Conservation (phyloP, 2,113 vertebrate genomes). For the Tychaedon coryphoeus region DNA sequence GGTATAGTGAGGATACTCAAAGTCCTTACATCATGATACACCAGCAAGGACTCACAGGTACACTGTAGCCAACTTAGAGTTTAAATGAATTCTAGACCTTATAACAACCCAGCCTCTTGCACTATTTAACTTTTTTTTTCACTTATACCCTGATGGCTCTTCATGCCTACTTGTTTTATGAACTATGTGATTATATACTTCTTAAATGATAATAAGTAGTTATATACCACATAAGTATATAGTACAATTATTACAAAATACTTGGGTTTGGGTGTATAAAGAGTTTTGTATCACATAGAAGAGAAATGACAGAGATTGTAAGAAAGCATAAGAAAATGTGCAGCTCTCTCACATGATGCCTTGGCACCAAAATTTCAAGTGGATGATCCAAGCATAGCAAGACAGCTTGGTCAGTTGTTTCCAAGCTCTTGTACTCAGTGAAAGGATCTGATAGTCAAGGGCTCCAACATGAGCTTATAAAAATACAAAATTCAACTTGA, state of each 20-base stretch:
- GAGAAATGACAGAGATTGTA: not conserved
- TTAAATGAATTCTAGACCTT: conserved; percentile 54
- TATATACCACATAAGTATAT: not conserved
- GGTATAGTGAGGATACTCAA: not conserved
- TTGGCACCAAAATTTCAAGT: not conserved
- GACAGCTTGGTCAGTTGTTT: not conserved
- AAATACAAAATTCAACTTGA: not conserved
- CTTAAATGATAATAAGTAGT: not conserved
- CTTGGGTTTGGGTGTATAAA: not conserved
- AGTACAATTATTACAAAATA: not conserved
- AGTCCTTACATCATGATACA: conserved; percentile 18
- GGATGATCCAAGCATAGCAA: not conserved
- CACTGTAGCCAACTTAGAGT: conserved; percentile 23
- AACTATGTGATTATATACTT: not conserved
- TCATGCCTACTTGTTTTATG: not conserved
- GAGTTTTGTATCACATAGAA: not conserved
- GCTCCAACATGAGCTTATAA: not conserved
- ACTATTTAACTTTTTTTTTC: not conserved
- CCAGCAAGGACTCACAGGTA: conserved; percentile 16
- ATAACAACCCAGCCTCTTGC: not conserved
- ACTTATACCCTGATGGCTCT: not conserved
- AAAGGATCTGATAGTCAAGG: not conserved
- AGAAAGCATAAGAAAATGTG: not conserved
- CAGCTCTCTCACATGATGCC: not conserved
- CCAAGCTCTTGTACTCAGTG: not conserved